Percentiles rank a stretch among this genome's conserved stretches.
Conservation (phyloP, 2,888 invertebrate species). For the Tetheella fluctuosa region DNA sequence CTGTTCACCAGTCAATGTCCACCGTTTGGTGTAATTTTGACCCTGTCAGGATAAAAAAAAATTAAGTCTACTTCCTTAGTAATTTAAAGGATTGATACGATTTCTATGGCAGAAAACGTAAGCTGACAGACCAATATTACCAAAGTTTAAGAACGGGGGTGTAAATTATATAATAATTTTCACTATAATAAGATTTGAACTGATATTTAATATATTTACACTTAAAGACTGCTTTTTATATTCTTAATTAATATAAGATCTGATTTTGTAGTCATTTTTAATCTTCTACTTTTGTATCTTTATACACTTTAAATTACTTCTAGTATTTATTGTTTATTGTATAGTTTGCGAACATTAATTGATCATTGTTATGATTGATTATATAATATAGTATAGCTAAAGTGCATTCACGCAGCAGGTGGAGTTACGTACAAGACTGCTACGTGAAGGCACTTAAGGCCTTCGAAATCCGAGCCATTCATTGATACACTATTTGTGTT, state of each 20-base stretch:
- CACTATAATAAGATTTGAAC: slow-evolving; percentile 1
- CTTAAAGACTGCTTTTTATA: slow-evolving; percentile 1
- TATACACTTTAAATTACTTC: neutral
- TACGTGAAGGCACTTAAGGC: too few relatives aligned
- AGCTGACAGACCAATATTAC: neutral
- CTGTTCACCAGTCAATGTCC: neutral
- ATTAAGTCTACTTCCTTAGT: too few relatives aligned
- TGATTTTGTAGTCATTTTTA: neutral
- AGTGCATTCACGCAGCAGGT: too few relatives aligned
- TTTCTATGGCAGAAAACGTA: neutral
- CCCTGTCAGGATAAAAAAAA: neutral
- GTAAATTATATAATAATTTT: neutral
- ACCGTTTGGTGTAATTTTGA: neutral
- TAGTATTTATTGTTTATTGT: neutral
- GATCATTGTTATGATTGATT: neutral
- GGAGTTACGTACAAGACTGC: too few relatives aligned
- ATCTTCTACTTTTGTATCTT: neutral
- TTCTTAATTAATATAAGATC: neutral
- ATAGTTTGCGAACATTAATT: neutral
- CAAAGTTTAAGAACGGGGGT: too few relatives aligned
- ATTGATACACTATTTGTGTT: too few relatives aligned
- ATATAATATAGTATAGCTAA: too few relatives aligned
- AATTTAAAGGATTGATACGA: too few relatives aligned
- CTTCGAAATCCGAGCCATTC: too few relatives aligned
- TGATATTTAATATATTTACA: neutral